Evolutionary conservation across 2,888 invertebrate species (phyloP).

Genomic region (Stenoptilia bipunctidactyla): DNA sequence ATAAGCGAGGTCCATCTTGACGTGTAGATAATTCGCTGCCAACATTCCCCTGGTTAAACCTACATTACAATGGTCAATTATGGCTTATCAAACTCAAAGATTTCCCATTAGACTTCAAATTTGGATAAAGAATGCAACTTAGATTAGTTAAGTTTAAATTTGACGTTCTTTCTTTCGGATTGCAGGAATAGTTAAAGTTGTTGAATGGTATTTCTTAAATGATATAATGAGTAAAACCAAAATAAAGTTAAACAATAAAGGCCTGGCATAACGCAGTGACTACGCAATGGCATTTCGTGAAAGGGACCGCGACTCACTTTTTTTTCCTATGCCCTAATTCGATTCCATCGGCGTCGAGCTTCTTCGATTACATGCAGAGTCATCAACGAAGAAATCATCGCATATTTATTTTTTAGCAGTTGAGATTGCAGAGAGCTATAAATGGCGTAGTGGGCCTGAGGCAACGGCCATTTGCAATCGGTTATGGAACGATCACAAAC

Average conservation of each 20-base stretch:
- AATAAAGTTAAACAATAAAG: neutral
- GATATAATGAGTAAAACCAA: neutral
- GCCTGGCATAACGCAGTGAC: slow-evolving; percentile 1
- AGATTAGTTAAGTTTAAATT: too few relatives aligned
- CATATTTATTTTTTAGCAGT: slow-evolving; percentile 55
- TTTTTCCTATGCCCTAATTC: slow-evolving; percentile 14
- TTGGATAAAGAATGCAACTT: too few relatives aligned
- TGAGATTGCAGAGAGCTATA: slow-evolving; percentile 62
- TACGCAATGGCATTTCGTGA: slow-evolving; percentile 46
- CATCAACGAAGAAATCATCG: slow-evolving; percentile 43
- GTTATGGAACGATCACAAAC: slow-evolving; percentile 65
- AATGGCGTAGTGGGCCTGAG: slow-evolving; percentile 54
- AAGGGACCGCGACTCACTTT: slow-evolving; percentile 24
- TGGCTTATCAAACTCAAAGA: too few relatives aligned
- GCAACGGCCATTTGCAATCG: slow-evolving; percentile 68
- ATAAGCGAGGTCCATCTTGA: too few relatives aligned
- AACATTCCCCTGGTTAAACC: too few relatives aligned
- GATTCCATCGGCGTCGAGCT: neutral
- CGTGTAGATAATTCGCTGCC: too few relatives aligned
- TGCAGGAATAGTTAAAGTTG: too few relatives aligned
- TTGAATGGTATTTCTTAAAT: neutral
- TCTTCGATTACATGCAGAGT: neutral
- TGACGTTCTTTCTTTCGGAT: too few relatives aligned
- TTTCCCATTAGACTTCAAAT: too few relatives aligned
- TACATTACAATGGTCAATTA: too few relatives aligned